Base-by-base conservation (phyloP, 2,888 invertebrate species). In the Carabus problematicus region DNA sequence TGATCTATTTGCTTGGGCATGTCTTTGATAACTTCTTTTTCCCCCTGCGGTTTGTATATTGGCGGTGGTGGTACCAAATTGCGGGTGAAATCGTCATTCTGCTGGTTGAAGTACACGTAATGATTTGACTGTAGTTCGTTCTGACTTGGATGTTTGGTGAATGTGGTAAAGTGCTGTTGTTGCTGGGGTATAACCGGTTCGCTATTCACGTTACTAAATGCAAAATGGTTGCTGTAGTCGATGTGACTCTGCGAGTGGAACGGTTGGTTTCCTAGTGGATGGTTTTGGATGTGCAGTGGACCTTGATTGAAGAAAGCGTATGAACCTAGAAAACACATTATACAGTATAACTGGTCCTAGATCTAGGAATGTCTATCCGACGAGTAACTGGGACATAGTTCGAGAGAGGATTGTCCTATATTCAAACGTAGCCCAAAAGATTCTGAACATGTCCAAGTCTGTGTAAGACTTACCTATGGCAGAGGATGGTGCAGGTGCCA, bases 61-160 rank as follows among this genome's bases (percentile, higher is more conserved):
- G 79, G 80, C 9, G 85, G 87, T 1, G 87, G 84, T 8, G 74
- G 86, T 77, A 75, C 83, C 74, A 78, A 80, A 77, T 79, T 85
- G 80, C 75, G 82, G 73, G 77, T 85, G 64, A 76, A 82, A 11
- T 82, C 82, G 58, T 82, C 81, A 45, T 78, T 79, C 70, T 78
- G 77, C 70, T 78, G 77, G 14, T 73, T 73, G 60, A 75, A 73
- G 60, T 76, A 77, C 29, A 75, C 75, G 52, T 74, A 77, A 54
- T 74, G 74, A 58, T 74, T 67, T 77, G 75, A 75, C 6, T 73
- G 72, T 8, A 76, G 77, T 64, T 72, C 70, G 49, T 75, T 76
- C 8, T 75, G 74, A 72, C 66, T 64, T 72, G 73, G 49, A 62
- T 75, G 67, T 72, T 66, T 61, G 12, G 45, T 1, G 14, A 49